These are phyloP conservation scores for Cladorhizidae sp. DNA, from an alignment of 37 sponge, comb jelly and placozoan species.

Conservation along the genomic window DNA sequence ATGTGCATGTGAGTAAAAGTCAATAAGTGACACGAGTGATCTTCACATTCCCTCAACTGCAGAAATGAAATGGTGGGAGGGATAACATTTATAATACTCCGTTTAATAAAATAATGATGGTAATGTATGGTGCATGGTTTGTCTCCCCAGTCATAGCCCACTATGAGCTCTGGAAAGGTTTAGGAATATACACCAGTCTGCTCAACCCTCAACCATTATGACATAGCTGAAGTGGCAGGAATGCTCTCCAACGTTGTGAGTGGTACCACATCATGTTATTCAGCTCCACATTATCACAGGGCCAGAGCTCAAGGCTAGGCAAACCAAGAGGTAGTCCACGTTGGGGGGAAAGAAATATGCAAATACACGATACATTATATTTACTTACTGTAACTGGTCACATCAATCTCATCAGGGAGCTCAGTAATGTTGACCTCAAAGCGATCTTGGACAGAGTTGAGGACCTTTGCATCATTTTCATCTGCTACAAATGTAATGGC, in stretches of 20 bases:
- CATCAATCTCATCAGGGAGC: conserved; percentile 95
- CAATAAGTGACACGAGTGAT: too few species aligned
- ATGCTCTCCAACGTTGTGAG: conserved; percentile 27
- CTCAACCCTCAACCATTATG: conserved; percentile 3
- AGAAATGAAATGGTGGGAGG: not conserved
- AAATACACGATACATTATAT: not conserved
- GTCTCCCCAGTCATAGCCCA: conserved; percentile 72
- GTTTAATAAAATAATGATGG: not conserved
- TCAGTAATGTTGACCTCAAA: conserved; percentile 98
- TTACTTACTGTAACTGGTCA: conserved; percentile 92
- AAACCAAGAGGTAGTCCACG: conserved; percentile 40
- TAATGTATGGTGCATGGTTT: conserved; percentile 86
- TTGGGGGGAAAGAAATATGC: not conserved
- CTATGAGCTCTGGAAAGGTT: conserved; percentile 81
- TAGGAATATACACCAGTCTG: conserved; percentile 84
- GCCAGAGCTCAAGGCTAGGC: conserved; percentile 51
- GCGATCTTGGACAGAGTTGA: conserved; percentile 96
- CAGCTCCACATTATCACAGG: conserved; percentile 20
- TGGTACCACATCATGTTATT: conserved; percentile 12
- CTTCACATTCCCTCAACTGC: too few species aligned
- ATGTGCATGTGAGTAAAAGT: too few species aligned
- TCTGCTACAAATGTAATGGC: conserved; percentile 97
- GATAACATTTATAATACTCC: not conserved
- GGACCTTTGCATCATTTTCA: conserved; percentile 89
- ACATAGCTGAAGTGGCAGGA: not conserved